These are phyloP conservation scores for Apostichopus parvimensis DNA, from an alignment of 35 echinoderm and acorn worm genomes.

Conservation along the genomic window DNA sequence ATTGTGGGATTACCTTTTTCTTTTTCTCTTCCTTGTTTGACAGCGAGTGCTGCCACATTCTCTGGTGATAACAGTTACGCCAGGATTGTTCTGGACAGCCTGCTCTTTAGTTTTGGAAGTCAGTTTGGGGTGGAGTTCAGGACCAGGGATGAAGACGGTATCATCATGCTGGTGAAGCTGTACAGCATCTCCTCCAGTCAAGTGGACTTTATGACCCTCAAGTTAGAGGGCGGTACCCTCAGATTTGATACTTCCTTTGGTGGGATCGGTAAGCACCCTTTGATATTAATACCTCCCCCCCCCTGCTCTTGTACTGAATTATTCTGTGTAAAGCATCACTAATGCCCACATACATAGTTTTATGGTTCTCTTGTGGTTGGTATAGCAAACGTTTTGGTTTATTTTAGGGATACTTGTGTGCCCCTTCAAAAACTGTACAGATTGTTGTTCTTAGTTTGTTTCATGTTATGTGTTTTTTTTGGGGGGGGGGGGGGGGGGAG, in stretches of 20 bases:
- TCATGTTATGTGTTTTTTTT: too few species aligned
- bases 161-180: slow-evolving; percentile 77
- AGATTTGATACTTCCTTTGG: slow-evolving; percentile 79
- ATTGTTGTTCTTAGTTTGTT: too few species aligned
- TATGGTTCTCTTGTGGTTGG: too few species aligned
- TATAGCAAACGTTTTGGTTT: too few species aligned
- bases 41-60: slow-evolving; percentile 82
- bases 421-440: too few species aligned
- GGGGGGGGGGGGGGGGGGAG: too few species aligned
- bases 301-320: too few species aligned
- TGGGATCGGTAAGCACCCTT: slow-evolving; percentile 7
- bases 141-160: slow-evolving; percentile 72
- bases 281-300: background rate
- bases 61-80: slow-evolving; percentile 71
- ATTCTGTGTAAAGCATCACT: too few species aligned
- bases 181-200: slow-evolving; percentile 55
- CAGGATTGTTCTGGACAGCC: slow-evolving; percentile 68
- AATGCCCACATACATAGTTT: too few species aligned
- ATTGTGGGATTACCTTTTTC: too few species aligned
- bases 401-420: too few species aligned
- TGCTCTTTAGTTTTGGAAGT: slow-evolving; percentile 78
- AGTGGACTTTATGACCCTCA: slow-evolving; percentile 64
- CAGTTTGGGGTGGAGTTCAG: slow-evolving; percentile 79
- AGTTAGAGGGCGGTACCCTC: slow-evolving; percentile 41
- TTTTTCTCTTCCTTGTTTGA: background rate